Base-by-base conservation (phyloP, 2,113 vertebrate species). In the Passer montanus region DNA sequence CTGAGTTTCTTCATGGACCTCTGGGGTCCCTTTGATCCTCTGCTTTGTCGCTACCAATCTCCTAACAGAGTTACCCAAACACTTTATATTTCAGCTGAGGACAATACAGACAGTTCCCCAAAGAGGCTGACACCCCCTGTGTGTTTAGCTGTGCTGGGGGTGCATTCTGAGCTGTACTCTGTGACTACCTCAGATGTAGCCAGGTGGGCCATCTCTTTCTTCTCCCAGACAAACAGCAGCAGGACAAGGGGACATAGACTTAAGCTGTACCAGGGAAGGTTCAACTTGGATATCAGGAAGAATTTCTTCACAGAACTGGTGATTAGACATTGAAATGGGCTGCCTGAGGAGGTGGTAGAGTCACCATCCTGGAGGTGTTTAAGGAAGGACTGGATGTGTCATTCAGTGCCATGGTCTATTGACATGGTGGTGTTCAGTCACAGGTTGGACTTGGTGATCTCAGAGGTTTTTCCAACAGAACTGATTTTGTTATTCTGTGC, bases 191-290 rank as follows among this genome's bases (percentile, higher is more conserved):
- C 26, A 44, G 26, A 43, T 31, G 62, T 3, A 50, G 16, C 37
- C 44, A 35, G 26, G 37, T 21, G 37, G 26, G 17, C 35, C 1
- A 0, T 6, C 1, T 0, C 5, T 14, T 14, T 68, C 53, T 50
- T 43, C 37, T 76, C 52, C 62, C 52, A 31, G 21, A 44, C 26
- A 35, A 31, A 18, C 31, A 26, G 35, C 0, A 0, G 10, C 70
- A 43, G 21, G 31, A 59, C 35, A 43, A 76, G 11, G 31, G 44
- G 17, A 59, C 43, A 13, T 1, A 7, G 44, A 5, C 24, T 58
- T 30, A 58, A 66, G 8, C 15, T 75, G 50, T 5, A 2, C 30
- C 35, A 7, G 31, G 13, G 15, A 35, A 67, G 14, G 11, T 43
- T 86, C 7, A 43, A 43, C 9, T 17, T 26, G 43, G 31, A 3